A percentile compares a stretch with the other conserved stretches of the same genome.
phyloP scores from a whole-genome alignment of 2,113 vertebrate species.

The Saccopteryx bilineata region DNA sequence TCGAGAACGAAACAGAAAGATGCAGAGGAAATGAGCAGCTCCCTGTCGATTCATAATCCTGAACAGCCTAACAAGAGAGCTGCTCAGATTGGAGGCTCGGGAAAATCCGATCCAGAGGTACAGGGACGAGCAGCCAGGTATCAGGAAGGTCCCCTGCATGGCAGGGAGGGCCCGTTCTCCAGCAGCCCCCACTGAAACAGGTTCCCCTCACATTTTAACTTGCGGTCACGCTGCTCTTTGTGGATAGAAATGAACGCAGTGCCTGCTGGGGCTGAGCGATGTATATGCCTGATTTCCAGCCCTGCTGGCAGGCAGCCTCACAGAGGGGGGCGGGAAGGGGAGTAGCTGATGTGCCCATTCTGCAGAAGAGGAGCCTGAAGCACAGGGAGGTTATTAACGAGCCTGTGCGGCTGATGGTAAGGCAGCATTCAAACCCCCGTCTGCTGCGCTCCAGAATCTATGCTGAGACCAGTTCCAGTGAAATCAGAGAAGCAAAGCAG shows the following conservation, averaged over 20 bases:
- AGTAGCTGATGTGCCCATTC: not conserved
- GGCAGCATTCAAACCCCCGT: not conserved
- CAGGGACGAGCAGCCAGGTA: fast-evolving
- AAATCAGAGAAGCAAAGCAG: not conserved
- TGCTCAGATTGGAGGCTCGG: not conserved
- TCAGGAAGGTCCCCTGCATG: not conserved
- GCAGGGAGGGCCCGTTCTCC: not conserved
- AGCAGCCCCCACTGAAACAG: not conserved
- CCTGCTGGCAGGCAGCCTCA: not conserved
- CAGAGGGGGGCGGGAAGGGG: too few species aligned
- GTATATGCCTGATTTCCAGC: not conserved
- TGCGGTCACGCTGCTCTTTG: not conserved
- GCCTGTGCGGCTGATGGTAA: not conserved
- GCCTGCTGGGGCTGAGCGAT: not conserved
- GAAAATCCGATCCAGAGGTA: not conserved
- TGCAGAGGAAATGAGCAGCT: not conserved
- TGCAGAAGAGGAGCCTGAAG: not conserved
- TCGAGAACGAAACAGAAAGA: not conserved
- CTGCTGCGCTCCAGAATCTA: not conserved
- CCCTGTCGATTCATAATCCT: not conserved
- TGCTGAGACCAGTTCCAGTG: not conserved
- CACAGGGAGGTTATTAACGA: not conserved
- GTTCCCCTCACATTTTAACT: not conserved
- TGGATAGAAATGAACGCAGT: not conserved
- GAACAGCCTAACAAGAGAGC: not conserved